Evolutionary conservation across 2,888 invertebrate species (phyloP), one percentile per base, ranked within the genome.

Genomic region (Mythimna albipuncta): DNA sequence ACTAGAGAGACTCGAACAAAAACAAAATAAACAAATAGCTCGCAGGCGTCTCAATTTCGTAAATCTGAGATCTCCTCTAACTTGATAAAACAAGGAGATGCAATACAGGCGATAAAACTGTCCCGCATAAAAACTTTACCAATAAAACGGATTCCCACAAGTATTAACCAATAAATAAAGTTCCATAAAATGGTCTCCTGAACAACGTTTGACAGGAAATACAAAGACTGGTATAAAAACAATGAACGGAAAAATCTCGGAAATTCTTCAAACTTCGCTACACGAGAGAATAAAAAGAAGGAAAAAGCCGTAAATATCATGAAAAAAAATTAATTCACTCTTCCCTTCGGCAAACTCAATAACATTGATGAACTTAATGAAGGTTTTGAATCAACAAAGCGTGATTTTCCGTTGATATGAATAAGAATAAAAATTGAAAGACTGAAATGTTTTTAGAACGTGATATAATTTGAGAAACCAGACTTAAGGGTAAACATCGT

Each of bases 51-150:
- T 52, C 35, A n/a, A 21, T 66, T 55, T 9, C 66, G 13, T 38
- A 50, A 41, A 52, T 66, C 41, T n/a, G 5, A 32, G 21, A 69
- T 47, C 44, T 59, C 38, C 16, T 32, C 38, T 55, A 77, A 64
- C 64, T 44, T 64, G 47, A 77, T 72, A 65, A 78, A 82, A 75
- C 58, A 79, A 68, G n/a, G 38, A 69, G 21, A 67, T 71, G 47
- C 71, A 82, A 35, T 26, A 69, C 13, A 58, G 52, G 6, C 66
- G 57, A 76, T 79, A 73, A 76, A 71, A 71, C 58, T 26, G 57
- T 57, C 72, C 52, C 62, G 55, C 38, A 75, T 72, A 72, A 72
- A 80, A 82, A 83, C 67, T 83, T 83, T 59, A 10, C 62, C 67
- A 54, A 82, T 83, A 77, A 81, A 77, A 75, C 38, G 47, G 54